These are phyloP conservation scores for Sebastes alutus DNA, from an alignment of 2,797 vertebrate genomes.

Conservation along the genomic window DNA sequence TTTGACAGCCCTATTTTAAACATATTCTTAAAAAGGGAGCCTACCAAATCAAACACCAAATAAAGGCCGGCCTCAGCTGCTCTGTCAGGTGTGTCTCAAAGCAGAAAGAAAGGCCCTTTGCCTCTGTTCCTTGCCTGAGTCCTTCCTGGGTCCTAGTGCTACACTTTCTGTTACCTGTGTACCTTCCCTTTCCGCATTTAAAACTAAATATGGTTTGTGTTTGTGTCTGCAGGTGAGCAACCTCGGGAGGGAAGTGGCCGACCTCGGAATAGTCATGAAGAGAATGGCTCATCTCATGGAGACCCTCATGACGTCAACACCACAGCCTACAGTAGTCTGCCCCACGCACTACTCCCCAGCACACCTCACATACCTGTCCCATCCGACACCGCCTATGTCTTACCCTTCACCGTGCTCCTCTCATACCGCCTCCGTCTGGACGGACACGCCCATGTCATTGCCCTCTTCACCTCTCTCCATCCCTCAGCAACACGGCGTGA, in stretches of 20 bases:
- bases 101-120: too few species aligned
- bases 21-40: not conserved
- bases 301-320: conserved; percentile 60
- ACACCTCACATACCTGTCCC: conserved; percentile 53
- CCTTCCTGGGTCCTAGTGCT: too few species aligned
- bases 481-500: conserved; percentile 48
- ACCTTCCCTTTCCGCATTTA: not conserved
- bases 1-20: not conserved
- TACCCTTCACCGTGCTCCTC: conserved; percentile 41
- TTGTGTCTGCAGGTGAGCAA: conserved; percentile 71
- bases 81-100: not conserved
- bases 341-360: conserved; percentile 66
- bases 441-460: conserved; percentile 57
- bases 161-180: too few species aligned
- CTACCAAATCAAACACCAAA: not conserved
- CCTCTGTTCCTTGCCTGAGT: too few species aligned
- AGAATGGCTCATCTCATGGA: conserved; percentile 82
- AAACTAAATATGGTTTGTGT: not conserved
- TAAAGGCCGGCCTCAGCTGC: not conserved
- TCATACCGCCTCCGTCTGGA: conserved; percentile 61
- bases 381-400: conserved; percentile 40
- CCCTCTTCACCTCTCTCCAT: conserved; percentile 46
- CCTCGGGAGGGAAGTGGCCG: conserved; percentile 81
- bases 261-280: conserved; percentile 79
- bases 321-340: conserved; percentile 59